These are phyloP conservation scores for Verasper variegatus DNA, from an alignment of 2,113 vertebrate species.

Conservation along the genomic window DNA sequence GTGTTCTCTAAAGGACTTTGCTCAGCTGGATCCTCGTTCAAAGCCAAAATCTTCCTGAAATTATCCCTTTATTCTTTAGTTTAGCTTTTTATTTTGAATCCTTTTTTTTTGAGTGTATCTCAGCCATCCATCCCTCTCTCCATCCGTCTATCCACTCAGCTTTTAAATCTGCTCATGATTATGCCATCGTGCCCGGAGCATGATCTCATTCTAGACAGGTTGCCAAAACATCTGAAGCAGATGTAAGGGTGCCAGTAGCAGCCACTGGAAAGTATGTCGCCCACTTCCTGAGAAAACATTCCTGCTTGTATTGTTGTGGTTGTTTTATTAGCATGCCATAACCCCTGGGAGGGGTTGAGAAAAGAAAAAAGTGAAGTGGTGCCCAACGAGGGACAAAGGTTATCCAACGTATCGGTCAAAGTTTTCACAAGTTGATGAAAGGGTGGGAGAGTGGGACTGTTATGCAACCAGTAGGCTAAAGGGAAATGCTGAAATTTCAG, in stretches of 20 bases:
- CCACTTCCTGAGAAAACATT: slow-evolving; percentile 77
- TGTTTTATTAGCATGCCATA: slow-evolving; percentile 40
- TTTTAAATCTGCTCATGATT: slow-evolving; percentile 33
- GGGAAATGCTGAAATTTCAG: neutral
- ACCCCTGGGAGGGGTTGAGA: slow-evolving; percentile 9
- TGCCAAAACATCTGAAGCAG: slow-evolving; percentile 44
- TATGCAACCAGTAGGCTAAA: slow-evolving; percentile 3
- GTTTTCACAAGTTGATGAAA: slow-evolving; percentile 25
- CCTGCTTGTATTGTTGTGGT: slow-evolving; percentile 66
- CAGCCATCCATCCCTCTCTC: neutral
- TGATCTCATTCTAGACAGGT: slow-evolving; percentile 36
- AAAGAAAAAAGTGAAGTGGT: neutral
- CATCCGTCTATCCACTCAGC: neutral
- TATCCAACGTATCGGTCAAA: neutral
- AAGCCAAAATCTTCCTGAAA: no score
- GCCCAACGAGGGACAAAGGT: slow-evolving; percentile 4
- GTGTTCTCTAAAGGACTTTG: no score
- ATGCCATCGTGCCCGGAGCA: slow-evolving; percentile 5
- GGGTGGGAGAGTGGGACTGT: slow-evolving; percentile 6
- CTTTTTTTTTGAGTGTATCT: neutral
- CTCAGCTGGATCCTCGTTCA: no score
- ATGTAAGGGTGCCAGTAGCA: slow-evolving; percentile 42
- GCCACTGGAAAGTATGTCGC: slow-evolving; percentile 67
- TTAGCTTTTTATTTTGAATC: no score
- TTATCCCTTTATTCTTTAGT: no score